Conservation (phyloP, 2,888 invertebrate species). For the Ceraclea dissimilis region DNA sequence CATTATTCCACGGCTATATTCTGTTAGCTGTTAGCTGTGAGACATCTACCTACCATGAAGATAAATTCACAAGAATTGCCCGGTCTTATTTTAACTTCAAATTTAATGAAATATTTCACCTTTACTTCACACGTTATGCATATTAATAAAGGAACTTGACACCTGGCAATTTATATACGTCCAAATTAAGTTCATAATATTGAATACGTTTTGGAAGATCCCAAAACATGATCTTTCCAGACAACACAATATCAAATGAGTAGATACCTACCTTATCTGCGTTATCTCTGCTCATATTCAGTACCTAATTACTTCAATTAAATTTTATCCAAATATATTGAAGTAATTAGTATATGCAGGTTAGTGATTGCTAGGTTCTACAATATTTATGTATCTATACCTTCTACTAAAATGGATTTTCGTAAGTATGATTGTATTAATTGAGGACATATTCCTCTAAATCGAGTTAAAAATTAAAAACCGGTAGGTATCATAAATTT, state of each 20-base stretch:
- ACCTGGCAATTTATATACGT: constrained; percentile 1
- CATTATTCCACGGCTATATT: neutral
- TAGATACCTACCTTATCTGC: too few relatives aligned
- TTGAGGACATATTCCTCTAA: too few relatives aligned
- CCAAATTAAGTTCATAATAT: neutral
- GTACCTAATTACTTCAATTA: too few relatives aligned
- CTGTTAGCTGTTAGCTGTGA: neutral
- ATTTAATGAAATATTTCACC: neutral
- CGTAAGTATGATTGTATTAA: too few relatives aligned
- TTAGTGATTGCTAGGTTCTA: too few relatives aligned
- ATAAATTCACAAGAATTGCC: neutral
- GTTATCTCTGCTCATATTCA: too few relatives aligned
- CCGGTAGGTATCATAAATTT: too few relatives aligned
- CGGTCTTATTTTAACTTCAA: neutral
- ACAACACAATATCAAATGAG: neutral
- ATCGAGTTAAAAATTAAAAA: too few relatives aligned
- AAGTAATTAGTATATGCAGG: too few relatives aligned
- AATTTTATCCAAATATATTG: too few relatives aligned
- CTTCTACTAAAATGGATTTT: too few relatives aligned
- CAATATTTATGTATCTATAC: too few relatives aligned
- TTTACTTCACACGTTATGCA: neutral
- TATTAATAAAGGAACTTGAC: neutral
- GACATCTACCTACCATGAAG: neutral
- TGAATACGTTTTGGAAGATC: neutral
- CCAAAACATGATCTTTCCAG: neutral